These are phyloP conservation scores for Indicator indicator DNA, from an alignment of 2,113 vertebrate genomes.

Conservation along the genomic window DNA sequence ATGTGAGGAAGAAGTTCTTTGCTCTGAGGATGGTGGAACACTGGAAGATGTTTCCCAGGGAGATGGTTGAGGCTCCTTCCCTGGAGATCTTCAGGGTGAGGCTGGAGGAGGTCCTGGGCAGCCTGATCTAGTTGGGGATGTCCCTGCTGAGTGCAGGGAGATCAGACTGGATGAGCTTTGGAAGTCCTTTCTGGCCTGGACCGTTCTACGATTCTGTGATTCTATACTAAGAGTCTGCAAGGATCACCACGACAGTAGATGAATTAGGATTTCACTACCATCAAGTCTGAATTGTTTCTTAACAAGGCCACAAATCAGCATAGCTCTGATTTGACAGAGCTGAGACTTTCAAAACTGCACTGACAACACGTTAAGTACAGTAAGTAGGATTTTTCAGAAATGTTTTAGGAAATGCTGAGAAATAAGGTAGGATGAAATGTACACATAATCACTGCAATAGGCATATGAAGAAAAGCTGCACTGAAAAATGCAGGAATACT, in stretches of 20 bases:
- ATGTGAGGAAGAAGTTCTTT: no score
- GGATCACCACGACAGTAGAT: background rate
- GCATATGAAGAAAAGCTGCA: background rate
- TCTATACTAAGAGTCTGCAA: no score
- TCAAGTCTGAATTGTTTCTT: background rate
- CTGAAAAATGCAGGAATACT: background rate
- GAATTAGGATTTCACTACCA: background rate
- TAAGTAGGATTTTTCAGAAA: background rate
- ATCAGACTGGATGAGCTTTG: no score
- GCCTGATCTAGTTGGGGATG: no score
- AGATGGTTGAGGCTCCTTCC: no score
- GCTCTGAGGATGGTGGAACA: no score
- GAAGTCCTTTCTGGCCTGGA: no score
- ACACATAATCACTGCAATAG: background rate
- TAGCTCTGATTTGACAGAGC: background rate
- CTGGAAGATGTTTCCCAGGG: no score
- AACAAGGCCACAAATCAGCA: fast-evolving
- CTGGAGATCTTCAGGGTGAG: no score
- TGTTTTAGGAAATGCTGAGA: background rate
- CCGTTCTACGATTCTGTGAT: no score
- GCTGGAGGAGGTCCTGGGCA: no score
- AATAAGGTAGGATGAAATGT: background rate
- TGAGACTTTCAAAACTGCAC: background rate
- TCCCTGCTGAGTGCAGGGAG: no score
- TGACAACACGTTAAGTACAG: background rate